These are phyloP conservation scores for Anas platyrhynchos DNA, from an alignment of 2,113 vertebrate genomes.

Conservation along the genomic window DNA sequence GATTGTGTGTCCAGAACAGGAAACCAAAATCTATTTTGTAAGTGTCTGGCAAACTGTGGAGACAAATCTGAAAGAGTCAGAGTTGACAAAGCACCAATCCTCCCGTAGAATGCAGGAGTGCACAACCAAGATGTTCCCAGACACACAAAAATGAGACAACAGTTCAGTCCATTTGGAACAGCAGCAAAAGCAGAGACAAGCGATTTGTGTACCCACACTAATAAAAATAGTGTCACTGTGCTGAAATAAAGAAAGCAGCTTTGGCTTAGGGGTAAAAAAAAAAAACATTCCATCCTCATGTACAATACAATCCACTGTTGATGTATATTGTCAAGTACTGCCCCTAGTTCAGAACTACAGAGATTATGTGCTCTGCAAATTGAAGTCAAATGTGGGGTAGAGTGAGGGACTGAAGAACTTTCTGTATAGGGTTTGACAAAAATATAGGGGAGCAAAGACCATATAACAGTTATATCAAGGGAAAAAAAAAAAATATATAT, in stretches of 20 bases:
- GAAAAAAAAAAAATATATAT: not conserved
- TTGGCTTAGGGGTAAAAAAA: not conserved
- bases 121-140: not conserved
- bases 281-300: not conserved
- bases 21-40: not conserved
- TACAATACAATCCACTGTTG: not conserved
- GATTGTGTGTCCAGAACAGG: not conserved
- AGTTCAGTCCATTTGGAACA: not conserved
- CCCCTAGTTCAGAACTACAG: not conserved
- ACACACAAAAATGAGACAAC: not conserved
- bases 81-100: not conserved
- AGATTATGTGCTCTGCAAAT: not conserved
- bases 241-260: not conserved
- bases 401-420: not conserved
- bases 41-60: not conserved
- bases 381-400: not conserved
- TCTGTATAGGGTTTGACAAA: not conserved
- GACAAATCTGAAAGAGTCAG: not conserved
- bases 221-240: not conserved
- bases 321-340: not conserved
- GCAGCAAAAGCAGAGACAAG: not conserved
- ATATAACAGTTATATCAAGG: not conserved
- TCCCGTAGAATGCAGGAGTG: not conserved
- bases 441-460: not conserved
- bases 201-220: not conserved